These are phyloP conservation scores for Pangasius krempfi DNA, from an alignment of 2,797 vertebrate genomes.

Conservation along the genomic window DNA sequence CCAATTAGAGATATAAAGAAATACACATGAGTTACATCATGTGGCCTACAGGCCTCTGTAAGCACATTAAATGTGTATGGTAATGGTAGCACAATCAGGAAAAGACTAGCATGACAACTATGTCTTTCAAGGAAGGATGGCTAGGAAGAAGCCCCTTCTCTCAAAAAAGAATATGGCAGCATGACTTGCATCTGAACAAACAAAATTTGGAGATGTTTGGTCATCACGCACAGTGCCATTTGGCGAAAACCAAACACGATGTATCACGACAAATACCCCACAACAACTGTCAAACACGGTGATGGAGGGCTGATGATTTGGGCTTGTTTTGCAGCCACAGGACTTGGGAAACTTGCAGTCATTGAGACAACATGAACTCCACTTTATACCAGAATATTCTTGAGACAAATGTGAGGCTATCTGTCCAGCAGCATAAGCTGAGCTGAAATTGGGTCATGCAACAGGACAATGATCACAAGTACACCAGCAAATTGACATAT, in stretches of 20 bases:
- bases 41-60: not conserved
- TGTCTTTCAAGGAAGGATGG: not conserved
- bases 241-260: not conserved
- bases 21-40: not conserved
- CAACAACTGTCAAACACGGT: too few species aligned
- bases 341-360: not conserved
- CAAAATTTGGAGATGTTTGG: not conserved
- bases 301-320: not conserved
- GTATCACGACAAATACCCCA: not conserved
- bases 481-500: not conserved
- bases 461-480: not conserved
- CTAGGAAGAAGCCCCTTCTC: not conserved
- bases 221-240: not conserved
- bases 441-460: not conserved
- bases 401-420: not conserved
- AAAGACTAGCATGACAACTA: not conserved
- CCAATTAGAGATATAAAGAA: not conserved
- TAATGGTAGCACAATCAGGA: not conserved
- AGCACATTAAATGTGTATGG: not conserved
- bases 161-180: not conserved
- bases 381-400: not conserved
- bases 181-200: not conserved
- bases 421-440: not conserved
- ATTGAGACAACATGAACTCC: not conserved
- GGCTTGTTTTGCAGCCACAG: not conserved